phyloP scores from a whole-genome alignment of 2,797 vertebrate species.

The Anomalospiza imberbis region DNA sequence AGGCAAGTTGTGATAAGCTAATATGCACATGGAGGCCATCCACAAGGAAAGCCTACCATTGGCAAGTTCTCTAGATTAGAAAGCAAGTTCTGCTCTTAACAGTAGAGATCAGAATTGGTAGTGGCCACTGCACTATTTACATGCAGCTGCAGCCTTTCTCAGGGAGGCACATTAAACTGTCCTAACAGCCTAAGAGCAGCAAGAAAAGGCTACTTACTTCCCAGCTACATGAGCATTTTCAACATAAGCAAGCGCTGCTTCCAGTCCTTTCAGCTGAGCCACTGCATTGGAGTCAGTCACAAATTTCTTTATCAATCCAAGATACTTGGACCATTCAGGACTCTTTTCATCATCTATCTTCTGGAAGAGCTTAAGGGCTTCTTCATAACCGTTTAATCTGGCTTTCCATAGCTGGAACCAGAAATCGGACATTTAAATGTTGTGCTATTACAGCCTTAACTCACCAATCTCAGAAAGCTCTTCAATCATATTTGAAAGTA shows the following conservation, averaged over 20 bases:
- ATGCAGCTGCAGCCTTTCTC: neutral
- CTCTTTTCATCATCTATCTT: slow-evolving; percentile 94
- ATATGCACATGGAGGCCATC: neutral
- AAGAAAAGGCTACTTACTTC: slow-evolving; percentile 84
- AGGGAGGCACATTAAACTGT: neutral
- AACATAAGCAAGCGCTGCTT: slow-evolving; percentile 88
- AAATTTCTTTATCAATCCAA: slow-evolving; percentile 94
- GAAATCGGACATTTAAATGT: neutral
- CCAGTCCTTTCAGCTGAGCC: slow-evolving; percentile 95
- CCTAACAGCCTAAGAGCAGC: neutral
- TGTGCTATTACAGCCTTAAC: neutral
- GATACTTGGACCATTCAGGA: slow-evolving; percentile 94
- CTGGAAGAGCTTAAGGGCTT: slow-evolving; percentile 93
- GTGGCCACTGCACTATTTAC: neutral
- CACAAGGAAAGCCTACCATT: neutral
- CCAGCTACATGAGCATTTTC: slow-evolving; percentile 92
- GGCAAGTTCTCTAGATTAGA: neutral
- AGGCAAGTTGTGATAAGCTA: neutral
- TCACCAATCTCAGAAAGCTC: neutral
- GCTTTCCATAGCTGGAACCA: slow-evolving; percentile 90
- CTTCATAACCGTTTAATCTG: slow-evolving; percentile 93
- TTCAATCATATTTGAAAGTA: neutral
- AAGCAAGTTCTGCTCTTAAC: neutral
- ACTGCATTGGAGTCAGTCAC: slow-evolving; percentile 96
- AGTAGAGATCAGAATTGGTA: neutral